Base-by-base conservation (phyloP, 2,797 vertebrate species). In the Lepus townsendii region DNA sequence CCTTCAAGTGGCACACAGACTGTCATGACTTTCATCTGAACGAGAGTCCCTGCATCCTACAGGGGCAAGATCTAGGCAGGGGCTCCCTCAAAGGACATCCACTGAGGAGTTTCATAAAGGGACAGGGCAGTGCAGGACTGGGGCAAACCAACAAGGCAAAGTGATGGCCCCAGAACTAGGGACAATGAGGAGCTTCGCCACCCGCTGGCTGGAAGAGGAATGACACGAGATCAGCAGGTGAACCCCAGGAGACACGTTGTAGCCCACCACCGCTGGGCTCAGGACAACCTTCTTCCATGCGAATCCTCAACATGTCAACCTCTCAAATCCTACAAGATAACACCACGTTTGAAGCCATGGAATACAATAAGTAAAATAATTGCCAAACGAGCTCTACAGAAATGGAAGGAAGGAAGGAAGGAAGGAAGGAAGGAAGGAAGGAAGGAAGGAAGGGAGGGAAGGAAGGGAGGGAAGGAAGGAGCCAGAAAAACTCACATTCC, bases 341-440 rank as follows among this genome's bases (percentile, higher is more conserved):
- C 19, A 54, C 42, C 72, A 69, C 19, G 17, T 62, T 68, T 71
- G 12, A 89, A 90, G 71, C 35, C 47, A 94, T 9, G 65, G 66
- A 32, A 92, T 76, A 82, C 1, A 38, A 94, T 22, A 90, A 93
- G 88, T 62, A 88, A 95, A 86, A 42, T 62, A 79, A 94, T 30
- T 90, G 12, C 76, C 54, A 92, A 85, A 90, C 0, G 69, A 83
- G 26, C 35, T 57, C 69, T 62, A 47, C 32, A 90, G 69, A 94
- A 94, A 92, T 9, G 30, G 72, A 92, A 93, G 42, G 30, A 26
- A 85, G 57, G 10, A 87, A 83, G 22, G 87, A 38, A 35, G 35
- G 35, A 3, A 35, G 35, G 35, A 3, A 35, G 35, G 35, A 3
- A 35, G 35, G 35, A 3, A 35, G 35, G 35, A 3, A 35, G 35